These are phyloP conservation scores for Phaethon lepturus DNA, from an alignment of 2,113 vertebrate species.

Conservation along the genomic window DNA sequence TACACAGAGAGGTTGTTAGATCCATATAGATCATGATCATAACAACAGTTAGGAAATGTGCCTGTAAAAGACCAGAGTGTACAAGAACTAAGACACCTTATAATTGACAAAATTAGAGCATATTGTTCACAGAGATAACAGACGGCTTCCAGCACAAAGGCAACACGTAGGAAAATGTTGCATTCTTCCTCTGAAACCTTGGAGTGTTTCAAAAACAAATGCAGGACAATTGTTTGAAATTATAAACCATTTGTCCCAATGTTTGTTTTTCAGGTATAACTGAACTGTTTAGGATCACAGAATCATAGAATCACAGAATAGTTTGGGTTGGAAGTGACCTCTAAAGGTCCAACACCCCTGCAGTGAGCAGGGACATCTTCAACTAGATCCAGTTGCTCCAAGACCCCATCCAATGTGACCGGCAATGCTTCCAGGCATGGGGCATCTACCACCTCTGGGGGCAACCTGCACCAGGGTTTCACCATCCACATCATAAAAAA, in stretches of 20 bases:
- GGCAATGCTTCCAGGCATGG: too few relatives aligned
- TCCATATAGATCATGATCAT: background rate
- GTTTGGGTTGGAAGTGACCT: too few relatives aligned
- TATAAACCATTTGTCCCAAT: background rate
- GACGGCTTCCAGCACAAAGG: background rate
- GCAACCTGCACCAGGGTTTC: too few relatives aligned
- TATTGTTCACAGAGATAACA: background rate
- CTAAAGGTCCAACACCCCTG: too few relatives aligned
- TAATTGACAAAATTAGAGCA: background rate
- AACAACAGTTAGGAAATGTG: background rate
- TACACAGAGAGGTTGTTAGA: background rate
- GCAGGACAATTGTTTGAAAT: background rate
- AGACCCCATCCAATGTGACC: too few relatives aligned
- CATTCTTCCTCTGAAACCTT: background rate
- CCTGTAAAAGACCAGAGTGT: background rate
- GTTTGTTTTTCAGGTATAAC: background rate
- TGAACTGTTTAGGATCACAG: background rate
- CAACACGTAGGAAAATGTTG: background rate
- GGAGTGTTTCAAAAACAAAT: background rate
- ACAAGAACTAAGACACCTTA: background rate
- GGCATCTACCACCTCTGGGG: too few relatives aligned
- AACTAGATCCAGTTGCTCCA: too few relatives aligned
- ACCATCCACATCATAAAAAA: too few relatives aligned
- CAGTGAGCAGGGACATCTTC: too few relatives aligned
- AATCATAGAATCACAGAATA: too few relatives aligned